These are phyloP conservation scores for Gymnoscelis rufifasciata DNA, from an alignment of 2,888 invertebrate species.

Conservation along the genomic window DNA sequence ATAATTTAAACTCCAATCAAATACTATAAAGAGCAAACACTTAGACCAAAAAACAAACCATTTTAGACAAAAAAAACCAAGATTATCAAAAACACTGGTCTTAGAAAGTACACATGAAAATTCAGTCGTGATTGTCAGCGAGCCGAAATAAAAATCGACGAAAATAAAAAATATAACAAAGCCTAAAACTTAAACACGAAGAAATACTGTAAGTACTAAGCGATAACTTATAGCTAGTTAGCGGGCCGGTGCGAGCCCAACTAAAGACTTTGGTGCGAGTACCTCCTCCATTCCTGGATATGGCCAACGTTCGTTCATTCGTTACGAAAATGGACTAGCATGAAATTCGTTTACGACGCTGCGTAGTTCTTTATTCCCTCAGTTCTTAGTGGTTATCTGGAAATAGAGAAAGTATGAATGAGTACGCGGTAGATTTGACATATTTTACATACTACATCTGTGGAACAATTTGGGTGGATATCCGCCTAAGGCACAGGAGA, in stretches of 20 bases:
- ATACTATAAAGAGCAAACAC: slow-evolving; percentile 1
- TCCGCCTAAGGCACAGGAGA: no score
- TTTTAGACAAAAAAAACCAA: slow-evolving; percentile 9
- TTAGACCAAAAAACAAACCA: slow-evolving; percentile 7
- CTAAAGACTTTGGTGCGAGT: slow-evolving; percentile 69
- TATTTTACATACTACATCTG: no score
- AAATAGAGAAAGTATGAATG: slow-evolving; percentile 6
- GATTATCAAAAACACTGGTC: slow-evolving; percentile 11
- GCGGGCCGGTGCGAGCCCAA: slow-evolving; percentile 41
- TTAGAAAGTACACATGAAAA: slow-evolving; percentile 32
- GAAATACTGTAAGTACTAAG: slow-evolving; percentile 78
- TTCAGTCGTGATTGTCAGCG: slow-evolving; percentile 56
- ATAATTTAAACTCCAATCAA: slow-evolving; percentile 27
- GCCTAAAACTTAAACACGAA: slow-evolving; percentile 62
- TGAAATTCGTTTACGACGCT: slow-evolving; percentile 66
- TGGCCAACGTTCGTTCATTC: slow-evolving; percentile 73
- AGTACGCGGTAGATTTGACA: neutral
- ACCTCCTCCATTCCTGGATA: slow-evolving; percentile 51
- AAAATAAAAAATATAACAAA: slow-evolving; percentile 43
- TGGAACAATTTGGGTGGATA: no score
- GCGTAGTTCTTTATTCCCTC: slow-evolving; percentile 34
- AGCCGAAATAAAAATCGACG: slow-evolving; percentile 42
- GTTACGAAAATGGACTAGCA: slow-evolving; percentile 74
- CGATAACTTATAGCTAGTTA: slow-evolving; percentile 40
- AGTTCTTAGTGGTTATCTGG: slow-evolving; percentile 33